phyloP scores from a whole-genome alignment of 2,113 vertebrate genomes.

The Sturnira hondurensis region DNA sequence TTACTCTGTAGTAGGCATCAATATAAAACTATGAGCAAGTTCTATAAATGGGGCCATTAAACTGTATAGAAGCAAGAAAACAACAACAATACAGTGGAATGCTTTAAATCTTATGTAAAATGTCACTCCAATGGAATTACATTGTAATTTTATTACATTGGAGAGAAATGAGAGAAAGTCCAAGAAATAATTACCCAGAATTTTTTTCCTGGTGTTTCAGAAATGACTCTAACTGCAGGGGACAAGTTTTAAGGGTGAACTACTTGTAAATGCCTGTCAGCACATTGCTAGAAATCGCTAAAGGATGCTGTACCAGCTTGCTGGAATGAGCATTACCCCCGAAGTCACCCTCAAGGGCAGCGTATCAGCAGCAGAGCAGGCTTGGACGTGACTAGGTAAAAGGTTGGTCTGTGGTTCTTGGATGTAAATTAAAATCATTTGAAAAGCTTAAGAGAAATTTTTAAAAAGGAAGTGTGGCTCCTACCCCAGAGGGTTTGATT shows the following conservation, averaged over 20 bases:
- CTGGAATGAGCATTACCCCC: background rate
- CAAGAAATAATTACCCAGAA: background rate
- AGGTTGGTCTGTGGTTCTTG: background rate
- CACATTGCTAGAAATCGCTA: background rate
- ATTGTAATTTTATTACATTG: background rate
- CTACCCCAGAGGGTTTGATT: background rate
- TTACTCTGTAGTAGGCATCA: background rate
- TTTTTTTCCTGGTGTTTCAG: background rate
- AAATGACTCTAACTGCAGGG: background rate
- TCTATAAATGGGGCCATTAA: background rate
- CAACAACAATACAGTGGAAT: background rate
- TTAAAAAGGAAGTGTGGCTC: background rate
- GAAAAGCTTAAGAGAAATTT: background rate
- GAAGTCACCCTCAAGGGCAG: background rate
- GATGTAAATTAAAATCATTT: background rate
- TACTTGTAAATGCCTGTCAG: background rate
- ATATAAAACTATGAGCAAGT: background rate
- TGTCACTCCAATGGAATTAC: background rate
- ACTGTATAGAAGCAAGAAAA: background rate
- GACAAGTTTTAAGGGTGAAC: background rate
- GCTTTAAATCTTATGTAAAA: conserved; percentile 29
- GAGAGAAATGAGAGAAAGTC: background rate
- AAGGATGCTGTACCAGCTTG: background rate
- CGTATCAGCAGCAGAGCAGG: background rate
- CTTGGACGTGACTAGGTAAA: background rate